Evolutionary conservation across 2,888 invertebrate species (phyloP), one percentile per base, ranked within the genome.

Genomic region (Frankliniella intonsa): DNA sequence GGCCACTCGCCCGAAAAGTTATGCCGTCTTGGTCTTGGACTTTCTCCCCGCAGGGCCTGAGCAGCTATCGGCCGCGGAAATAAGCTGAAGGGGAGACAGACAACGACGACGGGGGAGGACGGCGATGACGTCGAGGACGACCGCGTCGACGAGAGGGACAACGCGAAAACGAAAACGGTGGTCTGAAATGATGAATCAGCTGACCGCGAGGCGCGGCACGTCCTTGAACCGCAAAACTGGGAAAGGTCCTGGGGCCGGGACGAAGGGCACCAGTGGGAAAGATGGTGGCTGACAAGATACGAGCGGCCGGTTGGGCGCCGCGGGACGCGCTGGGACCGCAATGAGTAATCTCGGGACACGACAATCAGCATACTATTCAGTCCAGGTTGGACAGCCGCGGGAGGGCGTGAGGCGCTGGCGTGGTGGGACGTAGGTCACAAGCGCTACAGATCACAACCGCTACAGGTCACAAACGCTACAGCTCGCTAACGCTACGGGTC

Each of bases 1-100:
- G 14, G 55, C 69, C 69, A 25, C 69, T 25, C 22, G 69, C 12
- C 22, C 69, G 69, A 76, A 76, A 76, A 76, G 69, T 76, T 76
- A 76, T 76, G 69, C 25, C 25, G 12, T 38, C 38, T 38, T 38
- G 38, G 38, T 38, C 38, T 38, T 38, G 22, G 22, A 25, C 69
- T 76, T 76, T 76, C 69, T 76, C 69, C 69, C 12, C 11, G 69
- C 69, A 25, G 55, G 14, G 55, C 17, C 55, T 19, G 19, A 55
- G 55, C 55, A 9, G 17, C 14, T 55, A 17, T 11, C 55, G 55
- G 55, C 55, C 14, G 14, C 19, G 55, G 38, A 38, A 38, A 38
- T 5, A 5, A 38, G 38, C 2, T 2, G 38, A 5, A 38, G 38
- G 5, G 38, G 38, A 38, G 3, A 38, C 38, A 55, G 5, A 14